These are phyloP conservation scores for Caenorhabditis briggsae DNA, from an alignment of 1,140 invertebrate species.

Conservation along the genomic window DNA sequence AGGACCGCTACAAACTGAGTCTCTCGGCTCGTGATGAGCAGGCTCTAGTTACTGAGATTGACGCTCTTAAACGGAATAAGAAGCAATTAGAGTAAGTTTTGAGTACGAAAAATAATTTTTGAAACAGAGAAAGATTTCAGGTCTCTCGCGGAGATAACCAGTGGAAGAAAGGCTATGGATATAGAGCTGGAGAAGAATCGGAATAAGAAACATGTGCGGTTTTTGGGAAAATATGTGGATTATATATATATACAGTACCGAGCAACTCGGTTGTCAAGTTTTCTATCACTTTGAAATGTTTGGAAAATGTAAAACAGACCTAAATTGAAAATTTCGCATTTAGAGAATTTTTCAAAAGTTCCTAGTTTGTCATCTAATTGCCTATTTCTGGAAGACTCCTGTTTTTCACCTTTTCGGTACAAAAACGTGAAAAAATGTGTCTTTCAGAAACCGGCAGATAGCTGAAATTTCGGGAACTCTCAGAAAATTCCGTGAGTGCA, in stretches of 20 bases:
- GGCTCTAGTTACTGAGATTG: conserved; percentile 52
- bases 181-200: conserved; percentile 6
- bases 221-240: background rate
- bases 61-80: conserved; percentile 60
- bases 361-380: too few relatives aligned
- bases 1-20: conserved; percentile 51
- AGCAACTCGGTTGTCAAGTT: too few relatives aligned
- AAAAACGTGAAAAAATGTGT: too few relatives aligned
- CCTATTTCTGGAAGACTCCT: too few relatives aligned
- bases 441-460: too few relatives aligned
- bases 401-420: too few relatives aligned
- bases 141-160: background rate
- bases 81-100: conserved; percentile 56
- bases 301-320: too few relatives aligned
- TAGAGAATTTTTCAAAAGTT: too few relatives aligned
- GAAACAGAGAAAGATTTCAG: background rate
- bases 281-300: too few relatives aligned
- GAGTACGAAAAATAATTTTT: background rate
- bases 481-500: too few relatives aligned
- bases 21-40: conserved; percentile 58
- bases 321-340: too few relatives aligned
- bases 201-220: conserved; percentile 23
- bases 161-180: background rate
- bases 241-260: background rate
- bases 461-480: too few relatives aligned